phyloP scores from a whole-genome alignment of 2,797 vertebrate genomes.

The Yasuhikotakia modesta region DNA sequence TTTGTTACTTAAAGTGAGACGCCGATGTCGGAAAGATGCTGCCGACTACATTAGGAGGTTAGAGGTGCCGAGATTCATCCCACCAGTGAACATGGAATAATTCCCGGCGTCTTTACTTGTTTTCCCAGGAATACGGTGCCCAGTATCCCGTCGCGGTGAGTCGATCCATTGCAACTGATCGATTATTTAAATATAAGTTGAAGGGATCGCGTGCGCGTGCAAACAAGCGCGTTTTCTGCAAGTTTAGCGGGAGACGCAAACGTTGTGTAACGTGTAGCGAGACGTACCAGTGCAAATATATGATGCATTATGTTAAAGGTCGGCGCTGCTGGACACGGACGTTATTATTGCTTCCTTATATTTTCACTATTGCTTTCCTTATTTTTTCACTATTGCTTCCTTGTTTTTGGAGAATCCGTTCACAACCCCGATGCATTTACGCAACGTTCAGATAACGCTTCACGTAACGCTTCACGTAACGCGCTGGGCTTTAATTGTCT shows the following conservation, averaged over 20 bases:
- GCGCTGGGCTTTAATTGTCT: neutral
- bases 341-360: no score
- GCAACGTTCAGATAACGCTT: neutral
- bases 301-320: neutral
- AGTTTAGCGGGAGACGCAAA: neutral
- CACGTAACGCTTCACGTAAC: neutral
- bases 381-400: neutral
- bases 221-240: neutral
- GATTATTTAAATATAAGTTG: conserved; percentile 3
- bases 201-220: neutral
- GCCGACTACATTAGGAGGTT: conserved; percentile 45
- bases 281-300: neutral
- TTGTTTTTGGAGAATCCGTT: neutral
- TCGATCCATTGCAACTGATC: conserved; percentile 5
- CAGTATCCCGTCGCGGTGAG: conserved; percentile 67
- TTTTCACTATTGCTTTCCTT: no score
- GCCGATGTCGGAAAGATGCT: conserved; percentile 64
- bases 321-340: neutral
- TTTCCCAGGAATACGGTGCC: conserved; percentile 46
- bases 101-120: conserved; percentile 11
- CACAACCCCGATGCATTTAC: conserved; percentile 1
- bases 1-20: conserved; percentile 15
- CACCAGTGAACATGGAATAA: conserved; percentile 62
- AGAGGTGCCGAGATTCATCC: conserved; percentile 40
- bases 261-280: neutral